Conservation (phyloP, 2,888 invertebrate genomes). For the Sesamia inferens region DNA sequence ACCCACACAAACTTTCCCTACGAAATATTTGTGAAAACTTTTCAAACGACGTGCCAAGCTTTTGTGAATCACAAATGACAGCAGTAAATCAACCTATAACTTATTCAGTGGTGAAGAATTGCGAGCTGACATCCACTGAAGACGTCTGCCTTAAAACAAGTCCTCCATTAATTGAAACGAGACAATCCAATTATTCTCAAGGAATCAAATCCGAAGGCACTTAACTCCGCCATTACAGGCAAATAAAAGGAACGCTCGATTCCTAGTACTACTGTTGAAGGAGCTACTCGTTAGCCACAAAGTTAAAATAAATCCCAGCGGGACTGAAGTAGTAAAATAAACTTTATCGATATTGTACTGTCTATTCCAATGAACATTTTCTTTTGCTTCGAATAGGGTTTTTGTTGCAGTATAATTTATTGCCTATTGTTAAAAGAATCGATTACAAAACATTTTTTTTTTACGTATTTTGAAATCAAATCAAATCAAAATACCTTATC, state of each 20-base stretch:
- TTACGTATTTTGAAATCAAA: background rate
- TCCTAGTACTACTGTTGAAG: slow-evolving; percentile 43
- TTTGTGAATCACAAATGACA: slow-evolving; percentile 54
- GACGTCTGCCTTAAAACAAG: slow-evolving; percentile 44
- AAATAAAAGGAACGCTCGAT: slow-evolving; percentile 59
- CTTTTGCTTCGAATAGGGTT: slow-evolving; percentile 24
- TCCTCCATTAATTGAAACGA: slow-evolving; percentile 56
- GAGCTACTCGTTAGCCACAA: slow-evolving; percentile 60
- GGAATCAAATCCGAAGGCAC: slow-evolving; percentile 63
- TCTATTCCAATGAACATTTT: slow-evolving; percentile 27
- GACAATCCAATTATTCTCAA: slow-evolving; percentile 60
- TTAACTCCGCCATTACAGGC: slow-evolving; percentile 60
- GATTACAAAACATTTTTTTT: slow-evolving; percentile 6
- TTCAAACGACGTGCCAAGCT: slow-evolving; percentile 28
- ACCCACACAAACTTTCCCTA: slow-evolving; percentile 2
- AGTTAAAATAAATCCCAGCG: slow-evolving; percentile 59
- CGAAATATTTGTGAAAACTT: slow-evolving; percentile 30
- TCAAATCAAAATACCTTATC: no score
- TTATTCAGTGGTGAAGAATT: slow-evolving; percentile 55
- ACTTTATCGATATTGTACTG: slow-evolving; percentile 52
- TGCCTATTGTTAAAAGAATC: slow-evolving; percentile 8
- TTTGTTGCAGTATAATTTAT: slow-evolving; percentile 25
- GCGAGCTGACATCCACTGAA: slow-evolving; percentile 41
- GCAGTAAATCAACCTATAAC: slow-evolving; percentile 54
- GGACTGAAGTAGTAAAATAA: slow-evolving; percentile 52